A percentile compares a stretch with the other conserved stretches of the same genome.
Conservation (phyloP, 2,797 vertebrate species). For the Neopelma chrysocephalum region DNA sequence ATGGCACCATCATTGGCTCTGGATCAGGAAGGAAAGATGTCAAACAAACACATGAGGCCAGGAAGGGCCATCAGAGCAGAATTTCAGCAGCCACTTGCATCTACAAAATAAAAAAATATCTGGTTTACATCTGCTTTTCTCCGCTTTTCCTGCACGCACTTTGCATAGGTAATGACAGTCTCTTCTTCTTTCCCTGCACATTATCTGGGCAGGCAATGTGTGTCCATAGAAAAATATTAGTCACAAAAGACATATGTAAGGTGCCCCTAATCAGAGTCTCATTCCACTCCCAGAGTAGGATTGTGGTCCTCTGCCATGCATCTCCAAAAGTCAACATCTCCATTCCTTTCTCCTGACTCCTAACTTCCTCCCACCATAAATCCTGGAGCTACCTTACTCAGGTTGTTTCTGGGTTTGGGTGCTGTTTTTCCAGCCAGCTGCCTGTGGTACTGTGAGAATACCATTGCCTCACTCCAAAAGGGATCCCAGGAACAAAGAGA, state of each 20-base stretch:
- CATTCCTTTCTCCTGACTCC: neutral
- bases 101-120: neutral
- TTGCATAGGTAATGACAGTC: neutral
- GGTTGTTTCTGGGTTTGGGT: neutral
- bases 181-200: neutral
- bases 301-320: neutral
- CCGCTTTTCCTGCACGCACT: neutral
- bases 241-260: neutral
- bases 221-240: neutral
- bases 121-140: neutral
- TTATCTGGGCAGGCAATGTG: neutral
- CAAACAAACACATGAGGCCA: neutral
- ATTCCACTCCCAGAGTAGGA: neutral
- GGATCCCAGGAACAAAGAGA: neutral
- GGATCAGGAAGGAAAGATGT: neutral
- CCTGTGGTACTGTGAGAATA: neutral
- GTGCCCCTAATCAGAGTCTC: neutral
- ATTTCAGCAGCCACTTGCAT: neutral
- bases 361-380: neutral
- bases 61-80: neutral
- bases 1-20: neutral
- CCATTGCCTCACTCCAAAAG: neutral
- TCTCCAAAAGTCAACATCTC: neutral
- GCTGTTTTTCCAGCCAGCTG: neutral
- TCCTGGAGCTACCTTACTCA: neutral